Conservation (phyloP, 1,140 invertebrate species). For the Mactra quadrangularis region DNA sequence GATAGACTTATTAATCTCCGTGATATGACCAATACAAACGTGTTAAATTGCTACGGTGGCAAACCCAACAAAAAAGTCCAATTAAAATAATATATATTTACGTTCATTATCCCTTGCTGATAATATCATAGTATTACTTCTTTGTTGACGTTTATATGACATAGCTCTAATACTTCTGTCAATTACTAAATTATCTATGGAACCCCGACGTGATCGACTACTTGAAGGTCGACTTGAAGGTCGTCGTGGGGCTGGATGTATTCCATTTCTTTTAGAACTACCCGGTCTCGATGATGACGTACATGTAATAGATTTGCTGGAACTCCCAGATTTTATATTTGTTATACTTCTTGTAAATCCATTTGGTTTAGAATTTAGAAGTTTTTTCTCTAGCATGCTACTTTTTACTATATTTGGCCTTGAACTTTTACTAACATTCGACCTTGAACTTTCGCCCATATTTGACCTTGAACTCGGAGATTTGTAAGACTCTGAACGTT, state of each 20-base stretch:
- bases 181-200: constrained; percentile 26
- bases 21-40: too few relatives aligned
- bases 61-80: too few relatives aligned
- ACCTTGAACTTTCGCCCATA: not conserved
- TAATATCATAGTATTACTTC: constrained; percentile 24
- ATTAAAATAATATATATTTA: too few relatives aligned
- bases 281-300: not conserved
- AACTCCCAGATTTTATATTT: not conserved
- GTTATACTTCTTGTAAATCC: too few relatives aligned
- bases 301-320: not conserved
- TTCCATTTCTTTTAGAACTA: too few relatives aligned
- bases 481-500: not conserved
- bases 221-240: too few relatives aligned
- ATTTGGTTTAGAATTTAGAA: too few relatives aligned
- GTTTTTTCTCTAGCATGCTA: not conserved
- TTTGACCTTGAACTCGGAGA: not conserved
- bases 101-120: too few relatives aligned
- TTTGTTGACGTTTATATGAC: not conserved
- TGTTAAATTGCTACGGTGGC: too few relatives aligned
- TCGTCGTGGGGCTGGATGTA: too few relatives aligned
- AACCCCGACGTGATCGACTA: not conserved
- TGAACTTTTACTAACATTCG: not conserved
- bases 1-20: too few relatives aligned
- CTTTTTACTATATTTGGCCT: not conserved
- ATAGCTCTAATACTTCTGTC: not conserved